phyloP scores from a whole-genome alignment of 2,797 vertebrate species.

The Falco berigora region DNA sequence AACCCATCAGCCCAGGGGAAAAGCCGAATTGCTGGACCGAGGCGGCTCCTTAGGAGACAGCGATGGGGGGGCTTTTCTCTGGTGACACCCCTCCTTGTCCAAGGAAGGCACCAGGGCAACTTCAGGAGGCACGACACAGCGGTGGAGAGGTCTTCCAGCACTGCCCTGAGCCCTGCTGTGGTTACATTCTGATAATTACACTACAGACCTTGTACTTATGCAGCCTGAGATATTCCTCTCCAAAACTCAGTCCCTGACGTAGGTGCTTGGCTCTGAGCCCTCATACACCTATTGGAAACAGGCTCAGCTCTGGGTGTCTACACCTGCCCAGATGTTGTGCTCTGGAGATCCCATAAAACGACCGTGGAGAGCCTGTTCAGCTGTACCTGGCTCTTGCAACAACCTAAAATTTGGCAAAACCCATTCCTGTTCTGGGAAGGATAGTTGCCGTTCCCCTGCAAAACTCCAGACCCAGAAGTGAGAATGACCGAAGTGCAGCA shows the following conservation, averaged over 20 bases:
- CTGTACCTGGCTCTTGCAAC: background rate
- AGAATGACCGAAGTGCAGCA: fast-evolving
- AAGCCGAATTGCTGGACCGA: background rate
- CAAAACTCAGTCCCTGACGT: background rate
- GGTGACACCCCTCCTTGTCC: background rate
- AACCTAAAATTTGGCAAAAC: background rate
- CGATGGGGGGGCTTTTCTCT: background rate
- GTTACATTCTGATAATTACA: fast-evolving
- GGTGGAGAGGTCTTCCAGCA: fast-evolving
- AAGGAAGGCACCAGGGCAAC: background rate
- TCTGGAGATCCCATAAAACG: background rate
- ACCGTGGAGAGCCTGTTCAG: fast-evolving
- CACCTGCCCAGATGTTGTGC: background rate
- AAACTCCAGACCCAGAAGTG: background rate
- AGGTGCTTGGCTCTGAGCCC: background rate
- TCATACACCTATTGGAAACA: fast-evolving
- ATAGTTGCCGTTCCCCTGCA: background rate
- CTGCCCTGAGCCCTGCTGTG: background rate
- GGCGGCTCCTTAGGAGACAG: fast-evolving
- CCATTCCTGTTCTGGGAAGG: background rate
- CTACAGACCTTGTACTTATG: fast-evolving
- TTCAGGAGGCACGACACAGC: fast-evolving
- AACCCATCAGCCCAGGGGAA: background rate
- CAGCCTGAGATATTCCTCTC: background rate
- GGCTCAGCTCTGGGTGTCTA: background rate